phyloP scores from a whole-genome alignment of 2,888 invertebrate species.

The Amorpha juglandis region DNA sequence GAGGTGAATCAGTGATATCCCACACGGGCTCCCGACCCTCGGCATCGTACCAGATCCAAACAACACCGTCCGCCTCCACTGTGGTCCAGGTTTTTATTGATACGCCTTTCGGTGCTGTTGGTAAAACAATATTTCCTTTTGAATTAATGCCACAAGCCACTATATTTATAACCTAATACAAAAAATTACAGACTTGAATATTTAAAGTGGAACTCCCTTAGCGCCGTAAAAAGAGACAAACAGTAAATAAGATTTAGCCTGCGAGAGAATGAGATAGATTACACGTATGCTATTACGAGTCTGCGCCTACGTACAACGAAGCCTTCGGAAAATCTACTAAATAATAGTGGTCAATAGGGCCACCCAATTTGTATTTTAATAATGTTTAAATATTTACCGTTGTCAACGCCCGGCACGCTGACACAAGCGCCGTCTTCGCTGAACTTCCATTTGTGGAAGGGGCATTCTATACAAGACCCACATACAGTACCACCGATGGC shows the following conservation, averaged over 20 bases:
- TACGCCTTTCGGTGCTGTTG: slow-evolving; percentile 87
- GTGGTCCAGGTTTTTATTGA: slow-evolving; percentile 88
- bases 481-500: slow-evolving; percentile 90
- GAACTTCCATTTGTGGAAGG: slow-evolving; percentile 95
- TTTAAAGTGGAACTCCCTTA: too few species aligned
- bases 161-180: too few species aligned
- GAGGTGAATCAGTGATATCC: slow-evolving; percentile 83
- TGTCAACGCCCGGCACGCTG: slow-evolving; percentile 86
- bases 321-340: too few species aligned
- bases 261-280: too few species aligned
- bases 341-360: too few species aligned
- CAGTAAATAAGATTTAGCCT: too few species aligned
- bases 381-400: slow-evolving; percentile 49
- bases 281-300: too few species aligned
- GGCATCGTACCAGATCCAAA: slow-evolving; percentile 93
- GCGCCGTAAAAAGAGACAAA: too few species aligned
- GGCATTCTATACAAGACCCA: slow-evolving; percentile 92
- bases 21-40: slow-evolving; percentile 88
- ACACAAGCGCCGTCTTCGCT: slow-evolving; percentile 89
- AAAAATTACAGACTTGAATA: too few species aligned
- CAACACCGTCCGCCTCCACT: slow-evolving; percentile 88
- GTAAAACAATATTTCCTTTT: slow-evolving; percentile 6
- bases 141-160: too few species aligned
- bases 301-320: too few species aligned
- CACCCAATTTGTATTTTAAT: too few species aligned